phyloP scores from a whole-genome alignment of 2,113 vertebrate genomes.

The Sporophila hypoxantha region DNA sequence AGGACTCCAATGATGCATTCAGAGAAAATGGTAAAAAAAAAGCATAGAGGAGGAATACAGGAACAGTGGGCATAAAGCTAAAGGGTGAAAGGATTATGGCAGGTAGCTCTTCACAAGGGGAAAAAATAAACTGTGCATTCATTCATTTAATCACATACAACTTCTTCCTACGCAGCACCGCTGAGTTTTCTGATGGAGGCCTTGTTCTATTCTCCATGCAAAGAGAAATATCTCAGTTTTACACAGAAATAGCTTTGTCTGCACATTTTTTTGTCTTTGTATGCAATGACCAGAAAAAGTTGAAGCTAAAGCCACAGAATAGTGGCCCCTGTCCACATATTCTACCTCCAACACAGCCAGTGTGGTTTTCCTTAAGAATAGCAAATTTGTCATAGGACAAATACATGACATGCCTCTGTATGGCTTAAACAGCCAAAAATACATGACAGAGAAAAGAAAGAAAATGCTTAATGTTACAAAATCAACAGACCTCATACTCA shows the following conservation, averaged over 20 bases:
- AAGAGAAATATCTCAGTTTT: not conserved
- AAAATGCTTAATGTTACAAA: conserved; percentile 29
- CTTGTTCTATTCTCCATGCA: not conserved
- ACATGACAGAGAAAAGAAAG: conserved; percentile 4
- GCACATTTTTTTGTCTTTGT: not conserved
- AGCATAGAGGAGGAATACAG: not conserved
- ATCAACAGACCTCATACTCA: not conserved
- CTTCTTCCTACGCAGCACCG: not conserved
- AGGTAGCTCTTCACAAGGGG: not conserved
- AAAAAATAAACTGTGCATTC: not conserved
- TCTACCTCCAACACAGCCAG: not conserved
- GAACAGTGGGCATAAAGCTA: not conserved
- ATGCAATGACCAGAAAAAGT: not conserved
- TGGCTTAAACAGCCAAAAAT: conserved; percentile 5
- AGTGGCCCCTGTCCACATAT: not conserved
- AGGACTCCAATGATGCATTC: not conserved
- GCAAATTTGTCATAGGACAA: not conserved
- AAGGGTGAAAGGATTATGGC: not conserved
- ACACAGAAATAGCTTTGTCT: not conserved
- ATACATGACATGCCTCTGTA: not conserved
- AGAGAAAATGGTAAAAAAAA: not conserved
- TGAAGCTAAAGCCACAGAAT: not conserved
- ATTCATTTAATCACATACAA: not conserved
- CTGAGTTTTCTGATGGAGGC: not conserved
- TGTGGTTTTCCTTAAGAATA: conserved; percentile 11